Conservation (phyloP, 2,113 vertebrate genomes). For the Amblyopsis rosae region DNA sequence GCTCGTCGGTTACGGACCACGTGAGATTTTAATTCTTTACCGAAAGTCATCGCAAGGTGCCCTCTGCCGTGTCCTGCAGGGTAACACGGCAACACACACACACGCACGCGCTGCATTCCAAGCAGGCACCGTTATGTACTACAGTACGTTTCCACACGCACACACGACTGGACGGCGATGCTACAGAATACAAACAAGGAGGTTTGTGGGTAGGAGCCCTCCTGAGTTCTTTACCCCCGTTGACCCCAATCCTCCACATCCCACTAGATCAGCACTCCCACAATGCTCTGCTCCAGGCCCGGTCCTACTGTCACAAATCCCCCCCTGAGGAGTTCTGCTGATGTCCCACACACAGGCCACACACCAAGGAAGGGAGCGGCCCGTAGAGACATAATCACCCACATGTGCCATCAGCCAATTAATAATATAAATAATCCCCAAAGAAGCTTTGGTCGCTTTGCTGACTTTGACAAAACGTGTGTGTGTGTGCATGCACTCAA, state of each 20-base stretch:
- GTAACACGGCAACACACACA: neutral
- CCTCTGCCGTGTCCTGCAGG: slow-evolving; percentile 6
- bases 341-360: slow-evolving; percentile 16
- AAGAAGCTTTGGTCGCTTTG: slow-evolving; percentile 62
- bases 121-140: neutral
- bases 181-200: slow-evolving; percentile 20
- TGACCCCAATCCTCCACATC: slow-evolving; percentile 70
- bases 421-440: slow-evolving; percentile 54
- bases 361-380: slow-evolving; percentile 1
- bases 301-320: slow-evolving; percentile 54
- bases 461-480: slow-evolving; percentile 55
- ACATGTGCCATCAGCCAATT: slow-evolving; percentile 42
- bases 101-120: neutral
- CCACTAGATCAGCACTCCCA: slow-evolving; percentile 65
- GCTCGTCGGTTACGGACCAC: slow-evolving; percentile 42
- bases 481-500: slow-evolving; percentile 6
- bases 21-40: slow-evolving; percentile 40
- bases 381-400: neutral
- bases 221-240: slow-evolving; percentile 62
- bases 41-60: slow-evolving; percentile 12
- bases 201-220: slow-evolving; percentile 30
- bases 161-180: slow-evolving; percentile 1
- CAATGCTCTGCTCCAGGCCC: slow-evolving; percentile 41
- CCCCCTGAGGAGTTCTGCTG: slow-evolving; percentile 21
- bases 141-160: too few relatives aligned